These are phyloP conservation scores for Apoda limacodes DNA, from an alignment of 2,888 invertebrate genomes.

Conservation along the genomic window DNA sequence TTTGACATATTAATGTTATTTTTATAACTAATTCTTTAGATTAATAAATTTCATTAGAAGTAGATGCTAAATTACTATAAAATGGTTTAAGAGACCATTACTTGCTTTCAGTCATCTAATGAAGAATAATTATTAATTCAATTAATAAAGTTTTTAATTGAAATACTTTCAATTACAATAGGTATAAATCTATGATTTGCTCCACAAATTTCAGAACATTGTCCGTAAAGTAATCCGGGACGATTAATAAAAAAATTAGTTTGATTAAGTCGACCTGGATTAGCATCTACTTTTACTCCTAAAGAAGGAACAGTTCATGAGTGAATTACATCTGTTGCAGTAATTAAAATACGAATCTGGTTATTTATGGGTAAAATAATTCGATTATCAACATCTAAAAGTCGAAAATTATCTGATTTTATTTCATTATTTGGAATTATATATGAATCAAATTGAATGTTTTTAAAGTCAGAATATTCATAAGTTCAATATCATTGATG, in stretches of 20 bases:
- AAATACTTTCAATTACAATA: slow-evolving; percentile 75
- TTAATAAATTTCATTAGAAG: slow-evolving; percentile 76
- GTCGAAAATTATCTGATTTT: slow-evolving; percentile 53
- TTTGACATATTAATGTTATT: slow-evolving; percentile 73
- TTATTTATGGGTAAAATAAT: slow-evolving; percentile 69
- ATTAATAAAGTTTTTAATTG: slow-evolving; percentile 66
- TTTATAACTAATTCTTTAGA: slow-evolving; percentile 70
- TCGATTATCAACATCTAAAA: slow-evolving; percentile 74
- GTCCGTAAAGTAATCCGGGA: slow-evolving; percentile 76
- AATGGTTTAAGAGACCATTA: slow-evolving; percentile 78
- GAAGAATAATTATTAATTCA: slow-evolving; percentile 66
- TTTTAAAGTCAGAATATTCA: slow-evolving; percentile 73
- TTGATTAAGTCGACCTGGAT: slow-evolving; percentile 76
- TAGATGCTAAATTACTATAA: slow-evolving; percentile 72
- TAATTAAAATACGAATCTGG: slow-evolving; percentile 73
- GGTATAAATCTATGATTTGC: slow-evolving; percentile 86
- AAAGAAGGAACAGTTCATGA: slow-evolving; percentile 73
- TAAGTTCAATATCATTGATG: slow-evolving; percentile 77
- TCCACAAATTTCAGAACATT: slow-evolving; percentile 87
- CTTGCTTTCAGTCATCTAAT: slow-evolving; percentile 78
- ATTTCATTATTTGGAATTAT: slow-evolving; percentile 59
- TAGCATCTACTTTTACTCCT: slow-evolving; percentile 75
- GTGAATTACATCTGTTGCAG: slow-evolving; percentile 75
- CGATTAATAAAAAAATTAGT: slow-evolving; percentile 71
- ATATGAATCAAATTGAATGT: slow-evolving; percentile 73